These are phyloP conservation scores for Gallinago undulata DNA, from an alignment of 2,113 vertebrate species.

Conservation along the genomic window DNA sequence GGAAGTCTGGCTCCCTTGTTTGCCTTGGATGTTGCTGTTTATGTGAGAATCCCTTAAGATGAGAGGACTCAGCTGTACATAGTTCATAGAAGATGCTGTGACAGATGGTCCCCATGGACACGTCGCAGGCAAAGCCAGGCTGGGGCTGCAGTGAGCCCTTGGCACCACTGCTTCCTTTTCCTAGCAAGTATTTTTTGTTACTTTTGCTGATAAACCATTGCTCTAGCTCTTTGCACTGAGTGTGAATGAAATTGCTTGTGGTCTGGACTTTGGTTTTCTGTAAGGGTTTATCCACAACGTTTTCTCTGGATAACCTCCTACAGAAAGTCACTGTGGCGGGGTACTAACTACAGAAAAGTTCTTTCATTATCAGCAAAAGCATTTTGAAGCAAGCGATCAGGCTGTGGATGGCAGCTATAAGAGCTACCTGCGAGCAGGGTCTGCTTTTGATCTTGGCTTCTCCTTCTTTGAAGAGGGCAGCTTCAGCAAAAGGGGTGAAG, in stretches of 20 bases:
- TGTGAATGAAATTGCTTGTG: neutral
- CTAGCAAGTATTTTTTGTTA: neutral
- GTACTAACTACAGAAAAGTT: neutral
- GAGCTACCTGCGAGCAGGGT: neutral
- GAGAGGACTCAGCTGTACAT: neutral
- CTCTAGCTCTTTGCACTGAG: neutral
- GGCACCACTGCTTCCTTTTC: neutral
- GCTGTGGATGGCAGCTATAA: neutral
- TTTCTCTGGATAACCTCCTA: neutral
- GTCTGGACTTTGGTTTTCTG: neutral
- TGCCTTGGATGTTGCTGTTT: neutral
- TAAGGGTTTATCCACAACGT: neutral
- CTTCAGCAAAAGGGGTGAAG: neutral
- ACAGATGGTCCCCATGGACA: neutral
- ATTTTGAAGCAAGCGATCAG: neutral
- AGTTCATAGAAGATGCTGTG: neutral
- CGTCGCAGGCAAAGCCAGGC: neutral
- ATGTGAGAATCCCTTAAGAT: neutral
- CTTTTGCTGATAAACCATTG: neutral
- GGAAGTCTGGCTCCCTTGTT: neutral
- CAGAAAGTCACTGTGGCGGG: neutral
- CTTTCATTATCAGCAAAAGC: neutral
- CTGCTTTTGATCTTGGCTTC: neutral
- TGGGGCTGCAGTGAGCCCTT: neutral
- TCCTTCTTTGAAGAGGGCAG: neutral